These are phyloP conservation scores for Parnassius apollo DNA, from an alignment of 2,888 invertebrate genomes.

Conservation along the genomic window DNA sequence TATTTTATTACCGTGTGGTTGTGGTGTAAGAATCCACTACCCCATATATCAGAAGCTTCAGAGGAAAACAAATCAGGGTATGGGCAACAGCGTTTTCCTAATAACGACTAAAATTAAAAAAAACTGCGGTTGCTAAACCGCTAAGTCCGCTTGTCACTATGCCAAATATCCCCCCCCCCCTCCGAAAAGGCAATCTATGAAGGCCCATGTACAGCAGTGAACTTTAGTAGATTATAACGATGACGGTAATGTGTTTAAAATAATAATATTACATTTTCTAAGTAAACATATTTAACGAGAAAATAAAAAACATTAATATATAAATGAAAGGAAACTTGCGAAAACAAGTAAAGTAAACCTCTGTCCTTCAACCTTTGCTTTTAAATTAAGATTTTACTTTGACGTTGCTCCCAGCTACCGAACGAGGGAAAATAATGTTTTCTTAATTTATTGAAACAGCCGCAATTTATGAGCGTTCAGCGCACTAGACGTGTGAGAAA, in stretches of 20 bases:
- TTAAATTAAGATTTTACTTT: constrained; percentile 29
- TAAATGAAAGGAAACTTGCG: constrained; percentile 21
- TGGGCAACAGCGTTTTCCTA: too few species aligned
- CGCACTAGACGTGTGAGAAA: background rate
- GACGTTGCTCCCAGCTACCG: constrained; percentile 23
- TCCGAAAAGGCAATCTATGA: too few species aligned
- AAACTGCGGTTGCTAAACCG: too few species aligned
- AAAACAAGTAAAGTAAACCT: constrained; percentile 25
- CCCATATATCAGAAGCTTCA: too few species aligned
- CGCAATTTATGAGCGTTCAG: background rate
- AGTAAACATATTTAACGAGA: constrained; percentile 13
- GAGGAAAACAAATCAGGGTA: too few species aligned
- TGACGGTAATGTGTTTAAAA: background rate
- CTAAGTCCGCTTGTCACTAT: too few species aligned
- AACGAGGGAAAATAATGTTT: constrained; percentile 28
- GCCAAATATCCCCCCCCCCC: too few species aligned
- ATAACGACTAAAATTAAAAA: too few species aligned
- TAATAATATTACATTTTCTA: constrained; percentile 15
- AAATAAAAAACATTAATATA: constrained; percentile 12
- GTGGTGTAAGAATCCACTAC: too few species aligned
- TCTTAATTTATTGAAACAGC: constrained; percentile 30
- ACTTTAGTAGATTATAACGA: too few species aligned
- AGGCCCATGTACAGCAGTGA: background rate
- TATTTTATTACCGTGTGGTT: background rate
- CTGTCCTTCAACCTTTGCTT: constrained; percentile 30